A percentile compares a stretch with the other conserved stretches of the same genome.
Evolutionary conservation across 2,888 invertebrate species (phyloP).

Genomic region (Pasiphila rectangulata): DNA sequence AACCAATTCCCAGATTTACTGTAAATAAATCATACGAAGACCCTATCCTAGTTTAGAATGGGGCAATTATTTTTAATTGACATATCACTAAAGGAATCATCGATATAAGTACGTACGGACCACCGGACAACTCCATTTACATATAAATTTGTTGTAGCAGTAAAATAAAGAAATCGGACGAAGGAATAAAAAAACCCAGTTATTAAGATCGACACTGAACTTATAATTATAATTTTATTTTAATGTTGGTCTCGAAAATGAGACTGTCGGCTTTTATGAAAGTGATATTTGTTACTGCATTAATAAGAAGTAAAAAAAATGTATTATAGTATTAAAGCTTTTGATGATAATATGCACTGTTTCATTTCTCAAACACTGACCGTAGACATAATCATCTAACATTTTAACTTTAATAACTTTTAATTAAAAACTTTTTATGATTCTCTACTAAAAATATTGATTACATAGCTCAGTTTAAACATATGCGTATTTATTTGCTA

Average conservation of each 20-base stretch:
- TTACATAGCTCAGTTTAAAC: too few species aligned
- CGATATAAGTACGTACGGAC: slow-evolving; percentile 46
- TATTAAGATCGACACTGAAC: slow-evolving; percentile 65
- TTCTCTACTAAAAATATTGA: too few species aligned
- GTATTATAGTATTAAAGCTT: too few species aligned
- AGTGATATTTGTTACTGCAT: slow-evolving; percentile 7
- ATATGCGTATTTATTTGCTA: too few species aligned
- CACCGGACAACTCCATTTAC: slow-evolving; percentile 73
- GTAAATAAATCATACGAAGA: slow-evolving; percentile 29
- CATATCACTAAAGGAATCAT: slow-evolving; percentile 39
- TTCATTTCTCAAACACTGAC: not conserved
- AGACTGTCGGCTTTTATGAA: slow-evolving; percentile 27
- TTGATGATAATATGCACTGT: too few species aligned
- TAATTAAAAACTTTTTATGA: too few species aligned
- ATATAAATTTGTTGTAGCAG: slow-evolving; percentile 77
- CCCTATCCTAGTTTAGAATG: slow-evolving; percentile 39
- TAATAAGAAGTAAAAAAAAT: not conserved
- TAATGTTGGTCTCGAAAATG: slow-evolving; percentile 47
- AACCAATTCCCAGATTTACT: slow-evolving; percentile 23
- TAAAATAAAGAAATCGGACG: slow-evolving; percentile 78
- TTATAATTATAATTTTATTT: slow-evolving; percentile 68
- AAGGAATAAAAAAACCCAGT: slow-evolving; percentile 47
- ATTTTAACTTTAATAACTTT: too few species aligned
- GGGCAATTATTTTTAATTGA: slow-evolving; percentile 57
- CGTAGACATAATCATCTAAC: too few species aligned